Evolutionary conservation across 92 coral and sea anemone genomes (phyloP).

Genomic region (Diadumene lineata): DNA sequence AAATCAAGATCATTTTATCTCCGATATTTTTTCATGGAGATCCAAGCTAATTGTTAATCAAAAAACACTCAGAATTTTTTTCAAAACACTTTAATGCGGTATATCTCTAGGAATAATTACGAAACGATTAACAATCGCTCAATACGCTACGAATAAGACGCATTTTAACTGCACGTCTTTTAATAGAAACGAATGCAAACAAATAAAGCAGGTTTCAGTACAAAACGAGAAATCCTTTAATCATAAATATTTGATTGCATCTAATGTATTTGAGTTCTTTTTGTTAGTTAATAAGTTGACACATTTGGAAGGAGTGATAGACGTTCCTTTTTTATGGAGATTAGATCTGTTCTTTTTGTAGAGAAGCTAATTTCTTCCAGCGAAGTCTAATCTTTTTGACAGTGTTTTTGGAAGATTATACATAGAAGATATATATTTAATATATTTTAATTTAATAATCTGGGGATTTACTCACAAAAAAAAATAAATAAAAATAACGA

Average conservation of each 20-base stretch:
- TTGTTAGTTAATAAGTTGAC: not conserved
- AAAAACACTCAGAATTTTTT: not conserved
- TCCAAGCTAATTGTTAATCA: not conserved
- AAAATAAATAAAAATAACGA: no score
- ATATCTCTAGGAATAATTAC: not conserved
- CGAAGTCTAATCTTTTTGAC: no score
- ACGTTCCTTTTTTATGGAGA: no score
- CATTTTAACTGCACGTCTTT: no score
- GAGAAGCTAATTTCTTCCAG: no score
- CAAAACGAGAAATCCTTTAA: not conserved
- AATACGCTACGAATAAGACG: not conserved
- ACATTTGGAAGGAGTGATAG: no score
- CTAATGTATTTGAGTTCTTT: not conserved
- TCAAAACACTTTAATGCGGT: not conserved
- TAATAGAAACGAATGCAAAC: not conserved
- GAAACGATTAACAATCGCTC: not conserved
- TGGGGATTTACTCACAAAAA: no score
- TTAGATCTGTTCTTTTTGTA: no score
- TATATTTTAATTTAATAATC: no score
- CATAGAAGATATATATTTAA: no score
- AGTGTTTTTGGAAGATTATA: no score
- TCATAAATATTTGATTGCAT: not conserved
- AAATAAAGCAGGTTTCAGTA: not conserved
- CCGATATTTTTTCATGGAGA: not conserved
- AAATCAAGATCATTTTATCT: not conserved